phyloP scores from a whole-genome alignment of 2,797 vertebrate genomes.

The Phataginus tetradactyla region DNA sequence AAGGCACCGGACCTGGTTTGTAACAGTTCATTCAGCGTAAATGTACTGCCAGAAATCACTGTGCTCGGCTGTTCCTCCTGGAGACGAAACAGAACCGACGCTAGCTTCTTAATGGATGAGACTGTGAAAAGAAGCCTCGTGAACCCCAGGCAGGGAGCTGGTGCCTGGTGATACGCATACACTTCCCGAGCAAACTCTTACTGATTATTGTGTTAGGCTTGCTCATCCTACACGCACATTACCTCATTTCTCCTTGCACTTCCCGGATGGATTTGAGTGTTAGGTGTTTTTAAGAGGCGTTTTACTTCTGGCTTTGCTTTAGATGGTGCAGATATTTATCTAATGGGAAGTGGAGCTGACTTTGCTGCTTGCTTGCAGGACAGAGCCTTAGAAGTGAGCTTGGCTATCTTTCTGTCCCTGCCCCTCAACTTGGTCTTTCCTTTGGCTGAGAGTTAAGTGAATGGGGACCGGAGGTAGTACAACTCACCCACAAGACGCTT shows the following conservation, averaged over 20 bases:
- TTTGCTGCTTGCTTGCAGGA: neutral
- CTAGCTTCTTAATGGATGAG: neutral
- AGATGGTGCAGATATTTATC: neutral
- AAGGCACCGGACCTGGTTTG: neutral
- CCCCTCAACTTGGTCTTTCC: no score
- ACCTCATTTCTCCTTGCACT: neutral
- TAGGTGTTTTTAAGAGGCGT: neutral
- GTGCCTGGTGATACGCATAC: neutral
- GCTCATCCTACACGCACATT: neutral
- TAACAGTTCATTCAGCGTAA: neutral
- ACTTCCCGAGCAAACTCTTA: neutral
- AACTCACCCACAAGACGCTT: neutral
- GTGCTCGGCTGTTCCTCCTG: neutral
- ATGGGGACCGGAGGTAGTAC: neutral
- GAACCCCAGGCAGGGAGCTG: neutral
- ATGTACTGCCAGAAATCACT: neutral
- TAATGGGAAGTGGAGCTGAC: neutral
- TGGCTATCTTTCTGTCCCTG: neutral
- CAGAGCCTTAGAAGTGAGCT: neutral
- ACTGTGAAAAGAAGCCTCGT: neutral
- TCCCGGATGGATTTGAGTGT: neutral
- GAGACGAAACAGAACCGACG: neutral
- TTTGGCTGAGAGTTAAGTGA: neutral
- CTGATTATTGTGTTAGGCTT: neutral
- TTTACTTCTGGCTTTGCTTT: neutral